Evolutionary conservation across 1,140 invertebrate genomes (phyloP).

Genomic region (Drosophila bocqueti): DNA sequence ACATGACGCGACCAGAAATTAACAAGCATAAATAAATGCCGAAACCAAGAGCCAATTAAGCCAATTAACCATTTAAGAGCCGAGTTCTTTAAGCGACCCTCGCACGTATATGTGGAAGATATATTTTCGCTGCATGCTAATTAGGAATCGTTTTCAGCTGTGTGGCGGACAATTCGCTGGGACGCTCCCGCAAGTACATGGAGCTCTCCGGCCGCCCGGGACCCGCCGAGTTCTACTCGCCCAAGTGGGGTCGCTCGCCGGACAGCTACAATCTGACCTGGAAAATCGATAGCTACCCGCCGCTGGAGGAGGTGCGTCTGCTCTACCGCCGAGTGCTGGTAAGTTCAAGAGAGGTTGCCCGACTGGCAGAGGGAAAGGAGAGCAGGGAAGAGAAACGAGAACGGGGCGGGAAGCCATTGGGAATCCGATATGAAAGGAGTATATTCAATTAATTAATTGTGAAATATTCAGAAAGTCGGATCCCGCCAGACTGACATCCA

Average conservation of each 20-base stretch:
- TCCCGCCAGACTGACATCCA: conserved; percentile 38
- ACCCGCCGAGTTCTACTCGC: conserved; percentile 88
- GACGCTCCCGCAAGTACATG: conserved; percentile 88
- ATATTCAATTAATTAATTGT: conserved; percentile 45
- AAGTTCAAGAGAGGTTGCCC: conserved; percentile 55
- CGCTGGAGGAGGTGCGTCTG: conserved; percentile 88
- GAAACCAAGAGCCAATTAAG: conserved; percentile 43
- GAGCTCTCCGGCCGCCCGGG: conserved; percentile 89
- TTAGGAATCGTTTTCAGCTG: conserved; percentile 86
- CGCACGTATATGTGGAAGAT: background rate
- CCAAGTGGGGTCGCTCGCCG: conserved; percentile 86
- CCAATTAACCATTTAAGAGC: conserved; percentile 37
- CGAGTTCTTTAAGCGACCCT: background rate
- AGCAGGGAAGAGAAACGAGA: background rate
- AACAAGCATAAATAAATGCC: conserved; percentile 22
- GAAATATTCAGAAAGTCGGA: conserved; percentile 36
- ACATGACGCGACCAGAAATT: conserved; percentile 32
- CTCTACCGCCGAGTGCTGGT: conserved; percentile 88
- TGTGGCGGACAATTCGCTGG: conserved; percentile 89
- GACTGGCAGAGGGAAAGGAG: background rate
- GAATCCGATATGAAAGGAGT: conserved; percentile 49
- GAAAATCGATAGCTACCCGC: conserved; percentile 88
- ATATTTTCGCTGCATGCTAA: conserved; percentile 9
- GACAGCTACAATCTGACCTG: conserved; percentile 88
- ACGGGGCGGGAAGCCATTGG: conserved; percentile 9